Conservation (phyloP, 2,888 invertebrate genomes). For the Pharmacophagus antenor region DNA sequence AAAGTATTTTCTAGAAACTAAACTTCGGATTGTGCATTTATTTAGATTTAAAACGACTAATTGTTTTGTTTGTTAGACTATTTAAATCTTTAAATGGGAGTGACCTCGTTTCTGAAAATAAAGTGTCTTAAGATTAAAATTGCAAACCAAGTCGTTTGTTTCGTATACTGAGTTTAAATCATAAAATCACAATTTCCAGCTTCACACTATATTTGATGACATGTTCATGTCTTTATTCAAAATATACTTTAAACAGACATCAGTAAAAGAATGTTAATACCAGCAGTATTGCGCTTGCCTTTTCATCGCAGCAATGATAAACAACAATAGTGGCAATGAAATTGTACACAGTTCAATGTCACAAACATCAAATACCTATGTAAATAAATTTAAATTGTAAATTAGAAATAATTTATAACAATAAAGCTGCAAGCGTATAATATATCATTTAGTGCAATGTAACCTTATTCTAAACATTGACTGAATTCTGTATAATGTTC, state of each 20-base stretch:
- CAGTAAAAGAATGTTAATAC: too few relatives aligned
- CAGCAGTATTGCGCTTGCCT: background rate
- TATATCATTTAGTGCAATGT: background rate
- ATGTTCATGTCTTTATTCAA: too few relatives aligned
- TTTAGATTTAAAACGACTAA: constrained; percentile 2
- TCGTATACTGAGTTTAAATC: background rate
- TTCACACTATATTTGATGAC: too few relatives aligned
- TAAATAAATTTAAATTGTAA: constrained; percentile 26
- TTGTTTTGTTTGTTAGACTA: constrained; percentile 20
- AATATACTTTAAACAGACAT: too few relatives aligned
- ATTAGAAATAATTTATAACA: constrained; percentile 15
- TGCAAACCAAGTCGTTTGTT: constrained; percentile 17
- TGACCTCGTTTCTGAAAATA: constrained; percentile 37
- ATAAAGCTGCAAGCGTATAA: background rate
- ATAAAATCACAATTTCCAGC: too few relatives aligned
- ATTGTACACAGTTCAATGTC: constrained; percentile 58
- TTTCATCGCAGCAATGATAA: background rate
- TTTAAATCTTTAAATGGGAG: constrained; percentile 29
- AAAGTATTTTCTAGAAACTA: too few relatives aligned
- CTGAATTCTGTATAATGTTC: too few relatives aligned
- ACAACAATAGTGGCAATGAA: constrained; percentile 41
- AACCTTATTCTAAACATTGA: background rate
- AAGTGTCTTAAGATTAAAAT: constrained; percentile 32
- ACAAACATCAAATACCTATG: constrained; percentile 51
- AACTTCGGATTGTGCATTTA: background rate